Evolutionary conservation across 2,888 invertebrate genomes (phyloP).

Genomic region (Rhorus exstirpatorius): DNA sequence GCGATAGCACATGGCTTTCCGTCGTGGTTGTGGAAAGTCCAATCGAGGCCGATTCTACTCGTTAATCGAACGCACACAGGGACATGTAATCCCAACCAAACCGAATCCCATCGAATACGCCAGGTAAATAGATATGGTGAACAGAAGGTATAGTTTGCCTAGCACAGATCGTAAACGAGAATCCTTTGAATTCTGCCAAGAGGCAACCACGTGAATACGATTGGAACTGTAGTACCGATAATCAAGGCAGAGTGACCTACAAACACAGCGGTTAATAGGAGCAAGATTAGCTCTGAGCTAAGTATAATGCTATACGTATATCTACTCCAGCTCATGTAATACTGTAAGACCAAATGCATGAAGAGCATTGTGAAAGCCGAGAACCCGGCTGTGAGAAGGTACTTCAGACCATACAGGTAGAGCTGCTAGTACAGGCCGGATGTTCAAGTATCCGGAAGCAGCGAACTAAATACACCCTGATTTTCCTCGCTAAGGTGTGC

Average conservation of each 20-base stretch:
- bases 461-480: slow-evolving; percentile 1
- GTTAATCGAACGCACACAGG: not conserved
- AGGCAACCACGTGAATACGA: slow-evolving; percentile 20
- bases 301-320: slow-evolving; percentile 21
- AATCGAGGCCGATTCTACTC: slow-evolving; percentile 15
- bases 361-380: slow-evolving; percentile 30
- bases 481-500: slow-evolving; percentile 4
- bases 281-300: slow-evolving; percentile 43
- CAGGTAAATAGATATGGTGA: not conserved
- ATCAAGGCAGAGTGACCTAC: slow-evolving; percentile 21
- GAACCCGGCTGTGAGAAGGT: slow-evolving; percentile 40
- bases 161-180: slow-evolving; percentile 12
- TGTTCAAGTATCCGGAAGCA: slow-evolving; percentile 33
- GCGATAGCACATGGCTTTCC: slow-evolving; percentile 6
- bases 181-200: slow-evolving; percentile 47
- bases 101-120: slow-evolving; percentile 11
- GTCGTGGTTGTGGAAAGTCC: not conserved
- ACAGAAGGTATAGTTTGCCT: slow-evolving; percentile 46
- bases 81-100: slow-evolving; percentile 15
- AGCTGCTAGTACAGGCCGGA: slow-evolving; percentile 11
- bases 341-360: slow-evolving; percentile 7
- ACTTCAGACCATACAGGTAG: slow-evolving; percentile 23
- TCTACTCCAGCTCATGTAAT: not conserved
- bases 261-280: slow-evolving; percentile 37
- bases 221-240: slow-evolving; percentile 7